Conservation (phyloP, 2,797 vertebrate species). For the Sitta carolinensis region DNA sequence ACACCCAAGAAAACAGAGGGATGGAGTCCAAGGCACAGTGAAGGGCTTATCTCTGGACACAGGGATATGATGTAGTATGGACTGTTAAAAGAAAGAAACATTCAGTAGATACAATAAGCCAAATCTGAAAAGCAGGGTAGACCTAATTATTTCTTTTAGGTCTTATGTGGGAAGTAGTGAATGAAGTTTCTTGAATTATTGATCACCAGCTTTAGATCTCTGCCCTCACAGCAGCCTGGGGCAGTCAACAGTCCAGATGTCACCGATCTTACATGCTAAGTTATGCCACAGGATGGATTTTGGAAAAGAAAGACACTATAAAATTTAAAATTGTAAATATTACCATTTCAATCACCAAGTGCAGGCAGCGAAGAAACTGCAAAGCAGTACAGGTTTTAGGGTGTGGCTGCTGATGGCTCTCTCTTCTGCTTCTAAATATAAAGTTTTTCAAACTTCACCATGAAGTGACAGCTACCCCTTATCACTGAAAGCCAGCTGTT, state of each 20-base stretch:
- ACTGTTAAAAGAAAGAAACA: not conserved
- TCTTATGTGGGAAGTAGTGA: accelerated
- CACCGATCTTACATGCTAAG: not conserved
- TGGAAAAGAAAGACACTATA: not conserved
- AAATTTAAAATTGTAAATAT: not conserved
- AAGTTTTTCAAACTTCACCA: slow-evolving; percentile 35
- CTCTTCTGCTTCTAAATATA: slow-evolving; percentile 44
- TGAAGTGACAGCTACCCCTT: slow-evolving; percentile 40
- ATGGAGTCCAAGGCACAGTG: not conserved
- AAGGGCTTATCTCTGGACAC: not conserved
- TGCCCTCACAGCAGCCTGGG: not conserved
- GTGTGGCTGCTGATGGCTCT: slow-evolving; percentile 26
- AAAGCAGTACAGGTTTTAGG: not conserved
- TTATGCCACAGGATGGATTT: not conserved
- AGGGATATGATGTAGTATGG: not conserved
- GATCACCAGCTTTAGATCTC: not conserved
- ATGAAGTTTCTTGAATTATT: not conserved
- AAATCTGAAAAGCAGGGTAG: not conserved
- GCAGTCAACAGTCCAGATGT: not conserved
- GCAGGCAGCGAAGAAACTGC: not conserved
- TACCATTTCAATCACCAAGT: not conserved
- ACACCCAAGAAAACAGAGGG: not conserved
- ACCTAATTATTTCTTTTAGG: not conserved
- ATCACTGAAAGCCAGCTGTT: slow-evolving; percentile 60
- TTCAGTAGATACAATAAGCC: not conserved